phyloP scores from a whole-genome alignment of 2,888 invertebrate genomes.

The Crepidodera aurea region DNA sequence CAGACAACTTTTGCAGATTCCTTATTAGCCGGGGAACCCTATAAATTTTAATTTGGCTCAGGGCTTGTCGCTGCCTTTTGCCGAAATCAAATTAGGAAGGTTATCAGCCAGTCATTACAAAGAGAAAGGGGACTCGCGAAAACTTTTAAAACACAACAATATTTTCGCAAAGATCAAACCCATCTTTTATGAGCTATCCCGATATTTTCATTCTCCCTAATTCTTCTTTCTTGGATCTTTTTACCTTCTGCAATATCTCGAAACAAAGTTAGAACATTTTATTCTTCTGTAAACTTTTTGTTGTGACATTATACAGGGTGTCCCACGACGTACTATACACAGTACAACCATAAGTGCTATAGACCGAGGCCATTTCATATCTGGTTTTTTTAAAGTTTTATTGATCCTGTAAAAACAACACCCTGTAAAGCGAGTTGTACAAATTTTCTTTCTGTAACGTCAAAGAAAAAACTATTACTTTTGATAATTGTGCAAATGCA shows the following conservation, averaged over 20 bases:
- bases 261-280: too few species aligned
- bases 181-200: constrained; percentile 11
- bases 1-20: constrained; percentile 45
- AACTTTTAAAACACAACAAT: constrained; percentile 20
- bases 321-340: too few species aligned
- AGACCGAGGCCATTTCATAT: too few species aligned
- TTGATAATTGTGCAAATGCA: too few species aligned
- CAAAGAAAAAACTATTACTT: too few species aligned
- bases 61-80: constrained; percentile 38
- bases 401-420: too few species aligned
- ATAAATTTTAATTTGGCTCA: constrained; percentile 49
- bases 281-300: too few species aligned
- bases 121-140: constrained; percentile 9
- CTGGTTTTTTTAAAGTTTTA: too few species aligned
- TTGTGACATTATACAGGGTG: too few species aligned
- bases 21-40: constrained; percentile 44
- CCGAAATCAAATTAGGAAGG: constrained; percentile 29
- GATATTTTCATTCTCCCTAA: constrained; percentile 1
- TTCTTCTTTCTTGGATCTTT: not conserved
- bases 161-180: constrained; percentile 18
- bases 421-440: too few species aligned
- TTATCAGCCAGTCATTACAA: constrained; percentile 29
- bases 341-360: too few species aligned
- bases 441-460: too few species aligned
- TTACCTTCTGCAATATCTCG: not conserved